A percentile compares a stretch with the other conserved stretches of the same genome.
These are phyloP conservation scores for Galaxea fascicularis DNA, from an alignment of 92 coral and sea anemone genomes.

Conservation along the genomic window DNA sequence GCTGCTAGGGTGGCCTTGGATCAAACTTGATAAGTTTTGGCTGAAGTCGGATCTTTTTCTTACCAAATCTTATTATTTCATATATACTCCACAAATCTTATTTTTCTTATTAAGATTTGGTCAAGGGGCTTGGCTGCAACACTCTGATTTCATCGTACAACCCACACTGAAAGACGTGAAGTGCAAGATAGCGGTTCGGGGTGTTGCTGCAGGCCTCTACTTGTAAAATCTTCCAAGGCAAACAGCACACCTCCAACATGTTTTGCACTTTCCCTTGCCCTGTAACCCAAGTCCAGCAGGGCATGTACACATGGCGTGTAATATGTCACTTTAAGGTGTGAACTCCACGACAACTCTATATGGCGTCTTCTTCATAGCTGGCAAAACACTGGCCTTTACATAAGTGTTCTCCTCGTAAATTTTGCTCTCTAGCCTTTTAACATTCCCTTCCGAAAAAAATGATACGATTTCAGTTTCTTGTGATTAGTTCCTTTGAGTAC, in stretches of 20 bases:
- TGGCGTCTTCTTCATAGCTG: conserved; percentile 58
- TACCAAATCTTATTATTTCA: background rate
- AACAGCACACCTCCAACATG: conserved; percentile 47
- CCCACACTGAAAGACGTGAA: conserved; percentile 48
- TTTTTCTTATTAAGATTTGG: conserved; percentile 23
- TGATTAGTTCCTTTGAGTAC: conserved; percentile 51
- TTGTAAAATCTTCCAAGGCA: conserved; percentile 40
- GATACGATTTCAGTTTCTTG: conserved; percentile 63
- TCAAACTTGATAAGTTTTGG: background rate
- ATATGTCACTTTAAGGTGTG: conserved; percentile 32
- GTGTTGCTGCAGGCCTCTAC: conserved; percentile 41
- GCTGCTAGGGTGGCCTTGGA: background rate
- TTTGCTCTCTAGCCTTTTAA: conserved; percentile 54
- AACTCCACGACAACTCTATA: conserved; percentile 55
- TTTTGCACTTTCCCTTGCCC: conserved; percentile 55
- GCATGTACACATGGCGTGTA: conserved; percentile 53
- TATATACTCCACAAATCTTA: too few species aligned
- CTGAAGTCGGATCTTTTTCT: background rate
- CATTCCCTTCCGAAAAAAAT: conserved; percentile 62
- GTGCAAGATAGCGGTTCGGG: conserved; percentile 53
- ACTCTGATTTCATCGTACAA: conserved; percentile 51
- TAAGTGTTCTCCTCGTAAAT: conserved; percentile 35
- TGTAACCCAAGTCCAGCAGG: conserved; percentile 52
- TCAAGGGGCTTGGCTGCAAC: conserved; percentile 49
- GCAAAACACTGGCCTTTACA: conserved; percentile 51